Conservation (phyloP, 2,113 vertebrate genomes). For the Mesoclemmys tuberculata region DNA sequence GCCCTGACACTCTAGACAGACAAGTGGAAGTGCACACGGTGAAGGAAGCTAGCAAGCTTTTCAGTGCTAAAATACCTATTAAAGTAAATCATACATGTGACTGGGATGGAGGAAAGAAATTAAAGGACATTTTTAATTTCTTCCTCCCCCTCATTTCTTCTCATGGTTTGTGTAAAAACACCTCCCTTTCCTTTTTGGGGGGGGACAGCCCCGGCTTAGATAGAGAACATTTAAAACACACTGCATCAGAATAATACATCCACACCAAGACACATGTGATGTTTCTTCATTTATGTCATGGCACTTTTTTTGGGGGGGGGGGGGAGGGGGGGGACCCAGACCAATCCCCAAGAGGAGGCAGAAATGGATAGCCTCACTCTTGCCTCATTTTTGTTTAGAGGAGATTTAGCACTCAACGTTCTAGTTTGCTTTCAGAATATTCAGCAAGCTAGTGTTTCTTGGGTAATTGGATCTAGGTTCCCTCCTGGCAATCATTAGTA, state of each 20-base stretch:
- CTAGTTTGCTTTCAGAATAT: slow-evolving; percentile 25
- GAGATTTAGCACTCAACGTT: slow-evolving; percentile 27
- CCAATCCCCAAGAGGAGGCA: no score
- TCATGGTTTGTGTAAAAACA: neutral
- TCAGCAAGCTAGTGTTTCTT: neutral
- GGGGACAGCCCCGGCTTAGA: neutral
- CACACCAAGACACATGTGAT: accelerated
- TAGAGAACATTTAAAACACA: neutral
- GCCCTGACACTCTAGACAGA: neutral
- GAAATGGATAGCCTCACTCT: no score
- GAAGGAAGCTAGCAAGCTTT: neutral
- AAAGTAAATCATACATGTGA: no score
- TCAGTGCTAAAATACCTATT: neutral
- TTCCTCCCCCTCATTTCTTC: neutral
- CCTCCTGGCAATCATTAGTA: neutral
- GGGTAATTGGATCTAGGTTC: neutral
- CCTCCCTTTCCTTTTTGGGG: slow-evolving; percentile 31
- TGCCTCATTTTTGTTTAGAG: neutral
- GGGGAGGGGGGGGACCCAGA: no score
- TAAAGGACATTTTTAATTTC: neutral
- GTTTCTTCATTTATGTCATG: neutral
- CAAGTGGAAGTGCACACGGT: neutral
- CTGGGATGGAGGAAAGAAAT: no score
- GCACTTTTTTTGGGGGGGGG: no score
- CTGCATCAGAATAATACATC: neutral